phyloP scores from a whole-genome alignment of 2,113 vertebrate species.

The Chaetodon trifascialis region DNA sequence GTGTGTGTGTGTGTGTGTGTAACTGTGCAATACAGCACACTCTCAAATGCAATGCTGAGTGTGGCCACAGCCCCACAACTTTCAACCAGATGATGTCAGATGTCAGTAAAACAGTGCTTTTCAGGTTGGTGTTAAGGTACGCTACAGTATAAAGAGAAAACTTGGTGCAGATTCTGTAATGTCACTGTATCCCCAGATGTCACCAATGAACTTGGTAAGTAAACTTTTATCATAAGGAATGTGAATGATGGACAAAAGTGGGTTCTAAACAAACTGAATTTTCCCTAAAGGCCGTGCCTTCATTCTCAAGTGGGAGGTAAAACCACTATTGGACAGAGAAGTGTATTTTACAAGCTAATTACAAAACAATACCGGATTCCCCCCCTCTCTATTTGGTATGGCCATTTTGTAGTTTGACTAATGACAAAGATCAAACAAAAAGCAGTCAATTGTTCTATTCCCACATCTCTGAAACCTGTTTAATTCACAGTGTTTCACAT shows the following conservation, averaged over 20 bases:
- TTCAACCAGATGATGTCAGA: not conserved
- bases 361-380: not conserved
- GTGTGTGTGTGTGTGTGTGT: no score
- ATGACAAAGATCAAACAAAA: not conserved
- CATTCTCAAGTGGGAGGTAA: not conserved
- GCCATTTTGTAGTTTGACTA: not conserved
- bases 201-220: not conserved
- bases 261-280: not conserved
- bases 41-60: not conserved
- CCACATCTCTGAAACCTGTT: constrained; percentile 10
- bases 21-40: no score
- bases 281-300: no score
- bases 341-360: not conserved
- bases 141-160: not conserved
- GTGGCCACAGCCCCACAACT: not conserved
- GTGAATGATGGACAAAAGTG: not conserved
- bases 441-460: constrained; percentile 2
- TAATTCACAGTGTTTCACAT: constrained; percentile 30
- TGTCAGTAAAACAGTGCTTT: not conserved
- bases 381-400: not conserved
- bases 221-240: not conserved
- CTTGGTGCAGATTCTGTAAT: not conserved
- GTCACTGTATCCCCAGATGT: no score
- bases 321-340: not conserved
- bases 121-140: not conserved